These are phyloP conservation scores for Canis aureus DNA, from an alignment of 2,113 vertebrate species.

Conservation along the genomic window DNA sequence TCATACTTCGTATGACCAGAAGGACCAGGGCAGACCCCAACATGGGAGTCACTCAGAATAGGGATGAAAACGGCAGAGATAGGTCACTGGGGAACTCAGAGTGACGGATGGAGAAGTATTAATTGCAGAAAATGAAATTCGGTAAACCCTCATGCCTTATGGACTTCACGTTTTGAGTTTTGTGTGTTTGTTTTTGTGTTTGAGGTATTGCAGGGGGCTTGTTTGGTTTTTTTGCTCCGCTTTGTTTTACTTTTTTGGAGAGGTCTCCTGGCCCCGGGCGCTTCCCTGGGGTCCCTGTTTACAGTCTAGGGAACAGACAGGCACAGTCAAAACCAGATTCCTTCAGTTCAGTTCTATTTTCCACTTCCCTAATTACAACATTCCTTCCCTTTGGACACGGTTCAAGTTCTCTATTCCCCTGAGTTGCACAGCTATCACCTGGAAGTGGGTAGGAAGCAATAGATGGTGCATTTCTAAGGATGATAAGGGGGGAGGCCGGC, in stretches of 20 bases:
- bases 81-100: neutral
- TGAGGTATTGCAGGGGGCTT: neutral
- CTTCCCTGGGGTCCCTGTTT: neutral
- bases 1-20: too few relatives aligned
- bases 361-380: constrained; percentile 69
- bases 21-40: neutral
- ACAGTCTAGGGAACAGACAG: constrained; percentile 35
- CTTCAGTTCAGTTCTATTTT: constrained; percentile 53
- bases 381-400: constrained; percentile 52
- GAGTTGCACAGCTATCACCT: constrained; percentile 40
- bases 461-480: constrained; percentile 64
- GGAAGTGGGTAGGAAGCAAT: constrained; percentile 62
- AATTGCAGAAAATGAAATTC: neutral
- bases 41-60: accelerated
- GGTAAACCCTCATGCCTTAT: accelerated
- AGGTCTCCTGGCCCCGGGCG: neutral
- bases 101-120: accelerated
- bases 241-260: neutral
- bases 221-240: too few relatives aligned
- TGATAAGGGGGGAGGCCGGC: neutral
- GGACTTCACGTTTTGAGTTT: accelerated
- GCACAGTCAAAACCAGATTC: constrained; percentile 57
- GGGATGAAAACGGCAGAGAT: accelerated
- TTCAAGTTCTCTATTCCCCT: constrained; percentile 74
- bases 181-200: neutral